phyloP scores from a whole-genome alignment of 1,140 invertebrate species.

The Eurosta solidaginis region DNA sequence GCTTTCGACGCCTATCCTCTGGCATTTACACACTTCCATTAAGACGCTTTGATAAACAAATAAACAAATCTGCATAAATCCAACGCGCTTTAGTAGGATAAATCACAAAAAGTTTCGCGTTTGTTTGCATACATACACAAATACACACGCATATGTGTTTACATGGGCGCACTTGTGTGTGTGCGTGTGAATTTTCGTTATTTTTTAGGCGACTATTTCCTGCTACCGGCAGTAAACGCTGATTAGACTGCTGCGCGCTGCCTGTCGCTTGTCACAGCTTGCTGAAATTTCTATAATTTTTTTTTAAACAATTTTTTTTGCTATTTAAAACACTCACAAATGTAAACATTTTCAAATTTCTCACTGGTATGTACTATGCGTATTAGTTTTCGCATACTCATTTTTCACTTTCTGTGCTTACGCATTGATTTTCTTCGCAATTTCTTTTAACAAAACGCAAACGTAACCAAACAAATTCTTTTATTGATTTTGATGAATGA shows the following conservation, averaged over 20 bases:
- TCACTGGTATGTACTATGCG: not conserved
- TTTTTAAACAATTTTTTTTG: not conserved
- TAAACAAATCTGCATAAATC: conserved; percentile 26
- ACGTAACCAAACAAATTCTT: too few relatives aligned
- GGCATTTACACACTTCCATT: not conserved
- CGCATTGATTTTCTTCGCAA: not conserved
- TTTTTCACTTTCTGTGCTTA: not conserved
- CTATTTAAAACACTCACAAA: not conserved
- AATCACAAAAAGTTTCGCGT: conserved; percentile 16
- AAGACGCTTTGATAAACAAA: conserved; percentile 19
- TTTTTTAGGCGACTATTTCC: not conserved
- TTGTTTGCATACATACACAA: not conserved
- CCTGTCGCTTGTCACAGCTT: not conserved
- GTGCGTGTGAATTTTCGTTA: not conserved
- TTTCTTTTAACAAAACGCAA: not conserved
- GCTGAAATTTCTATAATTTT: not conserved
- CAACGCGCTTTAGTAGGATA: conserved; percentile 11
- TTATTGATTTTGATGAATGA: too few relatives aligned
- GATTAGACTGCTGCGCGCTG: not conserved
- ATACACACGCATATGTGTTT: too few relatives aligned
- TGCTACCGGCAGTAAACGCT: conserved; percentile 1
- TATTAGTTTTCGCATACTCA: not conserved
- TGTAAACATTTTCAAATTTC: not conserved
- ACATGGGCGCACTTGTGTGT: not conserved
- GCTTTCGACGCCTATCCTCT: too few relatives aligned